Evolutionary conservation across 2,888 invertebrate species (phyloP), one percentile per base, ranked within the genome.

Genomic region (Catonia carolina): DNA sequence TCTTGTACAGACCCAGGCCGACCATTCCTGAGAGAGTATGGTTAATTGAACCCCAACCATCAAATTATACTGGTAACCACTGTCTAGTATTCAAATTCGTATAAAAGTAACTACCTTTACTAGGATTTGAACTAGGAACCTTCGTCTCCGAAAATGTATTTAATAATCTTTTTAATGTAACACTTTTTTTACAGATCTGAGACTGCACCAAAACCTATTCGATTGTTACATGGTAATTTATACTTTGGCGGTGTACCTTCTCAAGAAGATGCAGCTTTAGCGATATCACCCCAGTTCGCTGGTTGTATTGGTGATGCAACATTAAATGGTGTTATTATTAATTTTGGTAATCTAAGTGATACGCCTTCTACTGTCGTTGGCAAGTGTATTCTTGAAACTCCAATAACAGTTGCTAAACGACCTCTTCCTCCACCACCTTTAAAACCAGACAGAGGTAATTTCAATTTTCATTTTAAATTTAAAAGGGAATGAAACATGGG

Each of bases 221-320:
- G 79, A 49, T 81, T 89, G 23, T 72, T 81, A 1, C 78, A 82
- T 31, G 87, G 87, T 0, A 83, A 82, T 15, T 73, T 95, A 5
- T 94, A 84, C 74, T 83, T 97, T 61, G 97, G 95, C n/a, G 93
- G 93, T 1, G 73, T 90, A 1, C 89, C 90, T 2, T 61, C 66
- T 0, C 50, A 55, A 15, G 58, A 64, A 2, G 64, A 65, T 41
- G 64, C 65, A 7, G 61, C 65, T 7, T 61, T 60, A 35, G 80
- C 81, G 5, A 78, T 81, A 1, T 75, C 77, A 49, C 74, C 75
- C 3, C 80, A 86, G 2, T 92, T 95, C 70, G 76, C 80, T 22
- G 98, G 98, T 1, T 98, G 98, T 72, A 84, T 99, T 41, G 92
- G 90, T 1, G 97, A 98, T 71, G 87, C 91, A 1, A 92, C 91